Base-by-base conservation (phyloP, 2,888 invertebrate species). In the Polydrusus tereticollis region DNA sequence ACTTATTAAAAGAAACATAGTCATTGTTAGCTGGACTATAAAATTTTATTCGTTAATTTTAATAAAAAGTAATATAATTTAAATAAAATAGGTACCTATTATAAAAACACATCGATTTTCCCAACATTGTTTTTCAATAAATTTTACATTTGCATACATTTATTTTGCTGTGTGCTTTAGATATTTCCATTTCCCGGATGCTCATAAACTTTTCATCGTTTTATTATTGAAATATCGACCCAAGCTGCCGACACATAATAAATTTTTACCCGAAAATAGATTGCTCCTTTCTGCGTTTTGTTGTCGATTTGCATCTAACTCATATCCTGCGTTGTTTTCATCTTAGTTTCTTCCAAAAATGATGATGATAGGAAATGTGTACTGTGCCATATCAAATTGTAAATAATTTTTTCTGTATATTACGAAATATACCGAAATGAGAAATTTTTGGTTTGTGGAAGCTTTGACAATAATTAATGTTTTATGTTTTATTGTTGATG, bases 221-320 rank as follows among this genome's bases (percentile, higher is more conserved):
- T 52, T 52, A 52, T 52, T 52, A 52, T 52, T 52, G 26, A 52
- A 50, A 26, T 52, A 52, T 52, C 26, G 50, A 26, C 50, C 6
- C 16, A 52, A 23, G 26, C 26, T 52, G 23, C 50, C 26, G 20
- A 52, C 50, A 52, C 26, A 14, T 52, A 52, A 52, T 52, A 52
- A 26, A 52, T 52, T 52, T 52, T 52, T 52, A 26, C 14, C 23
- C 26, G 26, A 52, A 52, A 52, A 52, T 52, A 52, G 26, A 14
- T 26, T 14, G 20, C 20, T 8, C 4, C 20, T 47, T 12, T 21
- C 50, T 6, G 7, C 50, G 26, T n/a, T 26, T 26, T 26, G 14
- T 52, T 14, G 14, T 52, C 23, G 20, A 52, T 26, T 26, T 14
- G 50, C 26, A 52, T 14, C 23, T 52, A 26, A 52, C 26, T 52